Percentiles rank a stretch among this genome's conserved stretches.
These are phyloP conservation scores for Hephaestus fuliginosus DNA, from an alignment of 2,797 vertebrate species.

Conservation along the genomic window DNA sequence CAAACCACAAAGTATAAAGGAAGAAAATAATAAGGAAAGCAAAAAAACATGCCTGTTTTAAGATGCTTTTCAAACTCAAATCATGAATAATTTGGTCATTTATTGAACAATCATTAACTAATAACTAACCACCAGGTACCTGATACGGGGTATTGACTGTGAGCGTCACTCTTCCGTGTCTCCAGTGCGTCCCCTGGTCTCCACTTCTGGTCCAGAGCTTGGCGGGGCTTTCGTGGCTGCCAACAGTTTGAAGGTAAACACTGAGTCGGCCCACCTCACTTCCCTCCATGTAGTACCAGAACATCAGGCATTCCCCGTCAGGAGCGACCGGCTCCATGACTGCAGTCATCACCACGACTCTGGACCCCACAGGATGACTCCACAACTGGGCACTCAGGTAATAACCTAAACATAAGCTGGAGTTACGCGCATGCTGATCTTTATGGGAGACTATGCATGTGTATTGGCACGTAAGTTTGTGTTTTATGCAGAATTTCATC, in stretches of 20 bases:
- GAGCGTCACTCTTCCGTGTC: conserved; percentile 82
- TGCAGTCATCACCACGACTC: conserved; percentile 65
- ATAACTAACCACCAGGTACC: conserved; percentile 56
- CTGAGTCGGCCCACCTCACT: conserved; percentile 71
- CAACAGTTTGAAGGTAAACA: conserved; percentile 70
- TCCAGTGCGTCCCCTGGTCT: conserved; percentile 83
- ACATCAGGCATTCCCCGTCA: conserved; percentile 83
- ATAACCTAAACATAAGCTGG: conserved; percentile 72
- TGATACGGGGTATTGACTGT: conserved; percentile 72
- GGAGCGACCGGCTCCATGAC: conserved; percentile 73
- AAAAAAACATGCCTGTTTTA: not conserved
- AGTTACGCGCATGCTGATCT: not conserved
- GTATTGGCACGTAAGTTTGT: not conserved
- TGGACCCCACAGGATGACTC: conserved; percentile 69
- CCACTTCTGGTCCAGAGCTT: conserved; percentile 77
- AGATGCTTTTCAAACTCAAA: not conserved
- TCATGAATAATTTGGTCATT: not conserved
- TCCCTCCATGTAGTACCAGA: conserved; percentile 88
- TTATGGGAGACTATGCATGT: not conserved
- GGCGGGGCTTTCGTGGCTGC: not conserved
- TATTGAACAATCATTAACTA: not conserved
- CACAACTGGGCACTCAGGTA: conserved; percentile 85
- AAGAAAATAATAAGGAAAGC: not conserved
- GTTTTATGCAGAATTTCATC: not conserved
- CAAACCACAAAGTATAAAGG: conserved; percentile 3